Evolutionary conservation across 2,888 invertebrate species (phyloP), one percentile per base, ranked within the genome.

Genomic region (Mimachlamys varia): DNA sequence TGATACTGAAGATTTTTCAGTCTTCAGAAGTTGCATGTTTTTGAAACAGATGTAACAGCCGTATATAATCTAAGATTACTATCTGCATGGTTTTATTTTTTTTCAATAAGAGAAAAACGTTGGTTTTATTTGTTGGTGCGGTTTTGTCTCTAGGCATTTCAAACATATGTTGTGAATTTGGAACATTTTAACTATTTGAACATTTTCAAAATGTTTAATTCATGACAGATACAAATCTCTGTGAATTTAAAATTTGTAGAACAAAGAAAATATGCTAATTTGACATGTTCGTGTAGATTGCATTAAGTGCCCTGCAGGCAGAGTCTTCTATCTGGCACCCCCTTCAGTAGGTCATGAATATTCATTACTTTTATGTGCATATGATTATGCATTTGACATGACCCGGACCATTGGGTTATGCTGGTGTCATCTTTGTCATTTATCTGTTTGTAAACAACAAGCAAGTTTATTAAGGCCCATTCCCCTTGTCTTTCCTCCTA

Each of bases 231-330:
- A 27, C 2, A 76, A 76, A 76, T 76, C 76, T 76, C 4, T 2
- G 58, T 76, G 76, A 76, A 76, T 33, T 76, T 76, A 13, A 22
- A 76, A 33, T 7, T 76, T 76, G 27, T 76, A 76, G 76, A 76
- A 76, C 76, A 76, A 76, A 76, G 76, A 33, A 76, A 76, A 76
- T 76, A 76, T 33, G 76, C 33, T 12, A 76, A 76, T 76, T 76
- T 33, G 33, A 76, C 10, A 33, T 76, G 76, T 76, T 76, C 7
- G 2, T 76, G 53, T 27, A 76, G 76, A 33, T 33, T 58, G 58
- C 19, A 7, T 53, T 53, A 19, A 53, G 15, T 33, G 76, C 27
- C 76, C 76, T 76, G 27, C 27, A 76, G 76, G 22, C 76, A 33
- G n/a, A 62, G 22, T 22, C 15, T 19, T 19, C 19, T 13, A 19